Base-by-base conservation (phyloP, 2,797 vertebrate genomes). In the Oreochromis mossambicus region DNA sequence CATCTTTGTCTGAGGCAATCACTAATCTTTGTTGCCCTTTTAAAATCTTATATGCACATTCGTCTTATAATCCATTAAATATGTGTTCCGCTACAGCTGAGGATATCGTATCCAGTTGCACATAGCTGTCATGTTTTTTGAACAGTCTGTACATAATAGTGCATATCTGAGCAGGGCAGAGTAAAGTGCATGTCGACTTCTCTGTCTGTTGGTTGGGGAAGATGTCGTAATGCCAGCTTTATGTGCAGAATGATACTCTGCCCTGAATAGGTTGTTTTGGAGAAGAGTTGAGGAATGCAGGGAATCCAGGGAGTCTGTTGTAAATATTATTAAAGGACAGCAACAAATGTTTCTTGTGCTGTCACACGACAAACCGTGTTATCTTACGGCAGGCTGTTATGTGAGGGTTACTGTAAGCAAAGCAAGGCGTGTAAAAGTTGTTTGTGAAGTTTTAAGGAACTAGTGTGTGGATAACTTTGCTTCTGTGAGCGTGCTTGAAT, bases 211-310 rank as follows among this genome's bases (percentile, higher is more conserved):
- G 41, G 77, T 58, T 10, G 19, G 46, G 70, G 63, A 13, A 34
- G 77, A 86, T 77, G 79, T 80, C 50, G 82, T 82, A 73, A 86
- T 79, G 75, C 83, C 56, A 24, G 38, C 75, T 90, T 85, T 82
- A 84, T 70, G 84, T 81, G 81, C 78, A 83, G 76, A 83, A 66
- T 85, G 84, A 87, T 88, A 88, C 83, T 82, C 14, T 17, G 51
- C 66, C 90, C 83, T 90, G 80, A 89, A 91, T 82, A 29, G 85
- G 83, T 90, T 90, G 90, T 94, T 95, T 92, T 92, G 84, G 78
- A 90, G 85, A 88, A 68, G 73, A 79, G 80, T 10, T 34, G 24
- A 92, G 83, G 94, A 95, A 95, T 95, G 91, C 84, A 80, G 78
- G 80, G 92, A 95, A 94, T 95, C 80, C 84, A 80, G 77, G 82